A percentile compares a stretch with the other conserved stretches of the same genome.
These are phyloP conservation scores for Sminthurides aquaticus DNA, from an alignment of 2,888 invertebrate species.

Conservation along the genomic window DNA sequence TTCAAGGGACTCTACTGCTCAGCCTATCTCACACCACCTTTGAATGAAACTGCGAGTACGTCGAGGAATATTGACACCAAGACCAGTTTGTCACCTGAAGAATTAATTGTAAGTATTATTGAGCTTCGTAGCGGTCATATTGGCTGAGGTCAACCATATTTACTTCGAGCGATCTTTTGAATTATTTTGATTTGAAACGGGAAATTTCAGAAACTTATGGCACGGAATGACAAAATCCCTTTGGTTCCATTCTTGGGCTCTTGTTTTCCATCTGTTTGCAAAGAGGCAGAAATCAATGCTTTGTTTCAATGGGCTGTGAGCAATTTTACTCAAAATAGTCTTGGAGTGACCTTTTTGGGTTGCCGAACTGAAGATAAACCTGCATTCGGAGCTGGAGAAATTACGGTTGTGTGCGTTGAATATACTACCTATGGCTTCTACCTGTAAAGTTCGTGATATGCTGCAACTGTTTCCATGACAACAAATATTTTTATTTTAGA, in stretches of 20 bases:
- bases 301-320: no score
- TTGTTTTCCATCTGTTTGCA: not conserved
- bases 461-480: no score
- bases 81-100: not conserved
- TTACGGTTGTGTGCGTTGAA: slow-evolving; percentile 24
- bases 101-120: slow-evolving; percentile 1
- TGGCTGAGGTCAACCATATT: no score
- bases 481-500: not conserved
- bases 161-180: no score
- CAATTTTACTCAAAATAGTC: no score
- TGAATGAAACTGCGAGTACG: not conserved
- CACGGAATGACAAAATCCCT: not conserved
- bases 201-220: not conserved
- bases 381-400: slow-evolving; percentile 17
- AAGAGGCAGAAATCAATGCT: not conserved
- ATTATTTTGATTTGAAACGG: no score
- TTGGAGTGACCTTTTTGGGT: not conserved
- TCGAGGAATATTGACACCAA: no score
- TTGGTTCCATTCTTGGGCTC: slow-evolving; percentile 2
- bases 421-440: not conserved
- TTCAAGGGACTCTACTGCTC: not conserved
- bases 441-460: not conserved
- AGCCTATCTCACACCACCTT: not conserved
- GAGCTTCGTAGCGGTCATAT: no score
- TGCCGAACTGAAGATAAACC: slow-evolving; percentile 4